Evolutionary conservation across 1,140 invertebrate species (phyloP).

Genomic region (Ceratosolen fusciceps): DNA sequence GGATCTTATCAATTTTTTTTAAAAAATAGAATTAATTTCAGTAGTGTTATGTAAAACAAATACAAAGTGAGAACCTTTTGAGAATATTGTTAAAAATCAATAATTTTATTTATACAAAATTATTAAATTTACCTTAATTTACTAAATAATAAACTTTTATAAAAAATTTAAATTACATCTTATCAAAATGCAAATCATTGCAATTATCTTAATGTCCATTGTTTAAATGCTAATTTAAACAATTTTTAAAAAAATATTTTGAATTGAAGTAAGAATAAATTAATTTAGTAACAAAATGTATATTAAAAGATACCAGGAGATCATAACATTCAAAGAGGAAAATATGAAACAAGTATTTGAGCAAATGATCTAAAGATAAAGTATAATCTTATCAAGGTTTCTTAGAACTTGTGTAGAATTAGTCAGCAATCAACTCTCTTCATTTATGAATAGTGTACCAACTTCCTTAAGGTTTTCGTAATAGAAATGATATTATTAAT

Average conservation of each 20-base stretch:
- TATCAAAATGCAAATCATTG: too few species aligned
- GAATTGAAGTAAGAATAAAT: slow-evolving; percentile 41
- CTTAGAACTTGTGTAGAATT: slow-evolving; percentile 29
- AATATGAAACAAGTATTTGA: slow-evolving; percentile 6
- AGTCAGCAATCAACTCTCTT: slow-evolving; percentile 33
- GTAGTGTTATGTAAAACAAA: too few species aligned
- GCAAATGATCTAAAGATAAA: slow-evolving; percentile 45
- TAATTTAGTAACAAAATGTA: slow-evolving; percentile 17
- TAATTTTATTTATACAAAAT: too few species aligned
- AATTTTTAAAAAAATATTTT: too few species aligned
- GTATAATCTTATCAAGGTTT: slow-evolving; percentile 44
- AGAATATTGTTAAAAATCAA: too few species aligned
- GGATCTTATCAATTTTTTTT: too few species aligned
- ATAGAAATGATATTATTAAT: slow-evolving; percentile 22
- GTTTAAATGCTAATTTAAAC: neutral
- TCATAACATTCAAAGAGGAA: slow-evolving; percentile 7
- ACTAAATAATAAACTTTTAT: too few species aligned
- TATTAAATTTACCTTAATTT: too few species aligned
- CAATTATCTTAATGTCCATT: too few species aligned
- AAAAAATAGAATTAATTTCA: too few species aligned
- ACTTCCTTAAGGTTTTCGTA: neutral
- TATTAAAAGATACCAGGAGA: slow-evolving; percentile 43
- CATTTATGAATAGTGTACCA: slow-evolving; percentile 23
- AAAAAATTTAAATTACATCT: too few species aligned
- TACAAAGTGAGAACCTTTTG: too few species aligned